Evolutionary conservation across 1,140 invertebrate genomes (phyloP), one percentile per base, ranked within the genome.

Genomic region (Argopecten irradians): DNA sequence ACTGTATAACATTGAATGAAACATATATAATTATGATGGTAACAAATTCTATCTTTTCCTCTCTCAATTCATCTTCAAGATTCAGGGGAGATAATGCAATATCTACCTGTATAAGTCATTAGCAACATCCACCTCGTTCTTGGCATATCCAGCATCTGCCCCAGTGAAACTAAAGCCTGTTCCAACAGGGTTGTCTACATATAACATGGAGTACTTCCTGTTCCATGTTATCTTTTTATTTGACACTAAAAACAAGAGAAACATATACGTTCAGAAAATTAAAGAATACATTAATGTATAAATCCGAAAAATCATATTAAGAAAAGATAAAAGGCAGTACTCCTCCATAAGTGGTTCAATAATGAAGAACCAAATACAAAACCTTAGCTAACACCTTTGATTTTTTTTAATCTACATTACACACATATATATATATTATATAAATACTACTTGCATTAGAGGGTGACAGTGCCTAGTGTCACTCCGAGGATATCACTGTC

Each of bases 141-240:
- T 94, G 33, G 94, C 95, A 91, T 94, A 95, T 16, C 95, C 93
- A 28, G 84, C 89, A 89, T 94, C 94, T 83, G 90, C 88, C 0
- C 92, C 89, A 8, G 94, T 95, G 89, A 95, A 95, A 91, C 95
- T 95, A 85, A 94, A 95, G 0, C 95, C 94, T 34, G 94, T 95
- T 33, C 94, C 94, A 34, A 95, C 98, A 9, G 98, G 98, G 94
- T 98, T 98, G 93, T 98, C 98, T 87, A 98, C 97, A 92, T 97
- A 98, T 28, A 98, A 96, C 35, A 98, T 93, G 93, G 97, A 97
- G 92, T 97, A 97, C 8, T 96, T 96, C 22, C 96, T 95, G 86
- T 97, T 97, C 98, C 98, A 98, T 11, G 97, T 97, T 8, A 93
- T 91, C n/a, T 94, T 91, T 87, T 90, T 92, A 83, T 89, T 86